phyloP scores from a whole-genome alignment of 1,140 invertebrate species.

The Formica selysi region DNA sequence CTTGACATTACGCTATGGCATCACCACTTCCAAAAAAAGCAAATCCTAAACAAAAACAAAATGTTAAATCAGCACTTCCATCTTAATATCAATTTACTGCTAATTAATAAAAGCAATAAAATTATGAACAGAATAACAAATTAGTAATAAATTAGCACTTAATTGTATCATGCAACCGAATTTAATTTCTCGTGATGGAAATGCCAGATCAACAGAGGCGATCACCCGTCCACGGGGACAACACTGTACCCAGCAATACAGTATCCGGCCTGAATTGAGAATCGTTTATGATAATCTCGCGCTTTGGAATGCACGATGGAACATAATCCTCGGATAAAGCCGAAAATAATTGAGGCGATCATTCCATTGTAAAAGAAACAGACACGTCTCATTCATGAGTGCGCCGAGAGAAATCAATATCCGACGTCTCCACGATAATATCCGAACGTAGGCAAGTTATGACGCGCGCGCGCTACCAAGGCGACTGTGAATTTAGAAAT shows the following conservation, averaged over 20 bases:
- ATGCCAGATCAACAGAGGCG: too few relatives aligned
- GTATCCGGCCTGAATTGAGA: neutral
- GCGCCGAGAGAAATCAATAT: slow-evolving; percentile 67
- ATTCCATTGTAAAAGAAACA: slow-evolving; percentile 43
- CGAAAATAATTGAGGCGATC: slow-evolving; percentile 33
- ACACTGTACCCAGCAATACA: neutral
- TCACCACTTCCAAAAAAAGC: too few relatives aligned
- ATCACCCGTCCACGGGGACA: neutral
- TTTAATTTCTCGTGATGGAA: too few relatives aligned
- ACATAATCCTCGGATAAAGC: neutral
- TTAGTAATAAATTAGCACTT: too few relatives aligned
- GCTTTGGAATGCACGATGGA: neutral
- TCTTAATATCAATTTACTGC: too few relatives aligned
- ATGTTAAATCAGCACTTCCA: too few relatives aligned
- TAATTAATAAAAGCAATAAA: too few relatives aligned
- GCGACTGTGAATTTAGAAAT: slow-evolving; percentile 61
- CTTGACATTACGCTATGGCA: too few relatives aligned
- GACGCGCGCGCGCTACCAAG: slow-evolving; percentile 64
- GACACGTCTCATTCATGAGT: slow-evolving; percentile 16
- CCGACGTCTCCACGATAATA: slow-evolving; percentile 51
- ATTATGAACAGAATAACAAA: too few relatives aligned
- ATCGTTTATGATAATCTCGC: slow-evolving; percentile 30
- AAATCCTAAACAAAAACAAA: too few relatives aligned
- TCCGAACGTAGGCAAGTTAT: slow-evolving; percentile 63
- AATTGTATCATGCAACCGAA: too few relatives aligned